Base-by-base conservation (phyloP, 2,888 invertebrate species). In the Timema cristinae region DNA sequence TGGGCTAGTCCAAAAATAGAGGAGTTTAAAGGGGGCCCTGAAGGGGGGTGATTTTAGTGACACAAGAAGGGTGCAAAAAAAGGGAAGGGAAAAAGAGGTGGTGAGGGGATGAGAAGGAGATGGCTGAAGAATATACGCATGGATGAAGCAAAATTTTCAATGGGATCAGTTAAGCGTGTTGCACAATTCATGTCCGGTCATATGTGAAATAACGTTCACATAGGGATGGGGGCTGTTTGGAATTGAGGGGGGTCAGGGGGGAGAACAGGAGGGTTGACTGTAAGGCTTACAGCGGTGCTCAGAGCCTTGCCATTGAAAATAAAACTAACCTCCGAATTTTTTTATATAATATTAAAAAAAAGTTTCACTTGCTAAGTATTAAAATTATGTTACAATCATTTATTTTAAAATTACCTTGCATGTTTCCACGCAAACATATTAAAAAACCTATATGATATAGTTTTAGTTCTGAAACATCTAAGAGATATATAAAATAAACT, bases 121-220 rank as follows among this genome's bases (percentile, higher is more conserved):
- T 66, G 71, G 52, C 63, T 70, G 71, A 54, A 67, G 51, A 32
- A 32, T 67, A 67, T 73, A 72, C 72, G 72, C 73, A 72, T 72
- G 73, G 73, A 68, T 68, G 74, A 66, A 74, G 72, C 73, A 68
- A 73, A 75, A 75, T 77, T 77, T 78, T 79, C 77, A 87, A 87
- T 86, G 85, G 84, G 85, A 85, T 85, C 87, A 87, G 84, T 86
- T 86, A 85, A 87, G 87, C 87, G 87, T 87, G 85, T 84, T 84
- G 83, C 82, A 83, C 86, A 85, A 87, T 87, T 87, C 86, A 85
- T 83, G 85, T 84, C 82, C 86, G 86, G 86, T 87, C 86, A 87
- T 83, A 86, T 86, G 87, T 87, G 86, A 87, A 87, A 87, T 87
- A 77, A 78, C 77, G 76, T 75, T 69, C 73, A 69, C 69, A 71